phyloP scores from a whole-genome alignment of 2,797 vertebrate species.

The Epinephelus malabaricus region DNA sequence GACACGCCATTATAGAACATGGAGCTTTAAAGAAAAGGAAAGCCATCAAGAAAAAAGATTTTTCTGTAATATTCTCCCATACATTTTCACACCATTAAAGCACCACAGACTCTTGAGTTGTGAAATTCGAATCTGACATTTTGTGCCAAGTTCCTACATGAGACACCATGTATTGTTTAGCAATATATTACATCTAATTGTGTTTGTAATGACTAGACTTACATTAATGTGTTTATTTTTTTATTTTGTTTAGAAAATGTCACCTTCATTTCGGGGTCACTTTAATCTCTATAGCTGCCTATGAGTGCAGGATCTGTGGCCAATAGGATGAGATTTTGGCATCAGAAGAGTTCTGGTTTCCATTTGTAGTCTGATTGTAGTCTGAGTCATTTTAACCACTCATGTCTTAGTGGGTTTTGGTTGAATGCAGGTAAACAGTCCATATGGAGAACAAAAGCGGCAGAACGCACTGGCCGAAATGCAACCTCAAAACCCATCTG shows the following conservation, averaged over 20 bases:
- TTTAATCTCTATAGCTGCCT: neutral
- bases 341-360: too few relatives aligned
- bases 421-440: too few relatives aligned
- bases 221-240: neutral
- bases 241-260: neutral
- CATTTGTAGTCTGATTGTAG: too few relatives aligned
- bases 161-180: neutral
- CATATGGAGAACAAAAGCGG: too few relatives aligned
- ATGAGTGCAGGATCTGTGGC: too few relatives aligned
- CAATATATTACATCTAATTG: neutral
- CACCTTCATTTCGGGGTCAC: neutral
- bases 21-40: slow-evolving; percentile 36
- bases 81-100: slow-evolving; percentile 1
- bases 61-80: neutral
- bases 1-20: slow-evolving; percentile 18
- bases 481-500: too few relatives aligned
- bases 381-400: too few relatives aligned
- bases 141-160: neutral
- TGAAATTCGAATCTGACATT: slow-evolving; percentile 1
- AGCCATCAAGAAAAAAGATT: neutral
- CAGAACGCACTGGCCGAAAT: too few relatives aligned
- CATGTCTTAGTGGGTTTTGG: too few relatives aligned
- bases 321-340: too few relatives aligned
- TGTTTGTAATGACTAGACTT: neutral
- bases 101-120: neutral